Conservation (phyloP, 2,113 vertebrate species). For the Martes martes region DNA sequence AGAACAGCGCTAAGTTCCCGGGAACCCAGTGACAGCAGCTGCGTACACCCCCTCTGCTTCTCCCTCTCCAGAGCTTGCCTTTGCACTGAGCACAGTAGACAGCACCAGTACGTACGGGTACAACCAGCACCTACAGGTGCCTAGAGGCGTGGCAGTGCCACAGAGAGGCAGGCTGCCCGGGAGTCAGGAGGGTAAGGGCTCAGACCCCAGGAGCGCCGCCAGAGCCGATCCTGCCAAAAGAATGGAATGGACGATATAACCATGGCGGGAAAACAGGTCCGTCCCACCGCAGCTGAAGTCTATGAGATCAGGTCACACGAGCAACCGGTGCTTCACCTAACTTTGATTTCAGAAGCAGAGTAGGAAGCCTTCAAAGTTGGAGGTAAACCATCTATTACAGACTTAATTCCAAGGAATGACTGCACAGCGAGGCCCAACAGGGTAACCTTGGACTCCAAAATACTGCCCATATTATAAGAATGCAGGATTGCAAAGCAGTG, state of each 20-base stretch:
- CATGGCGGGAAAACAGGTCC: neutral
- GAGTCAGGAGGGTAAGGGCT: neutral
- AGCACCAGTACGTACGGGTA: neutral
- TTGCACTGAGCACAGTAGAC: neutral
- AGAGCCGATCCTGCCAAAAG: neutral
- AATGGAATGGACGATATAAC: neutral
- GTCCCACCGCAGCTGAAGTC: neutral
- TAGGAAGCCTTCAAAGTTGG: neutral
- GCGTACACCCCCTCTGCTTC: neutral
- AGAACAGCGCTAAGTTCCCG: neutral
- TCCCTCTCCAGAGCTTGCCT: neutral
- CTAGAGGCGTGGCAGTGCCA: neutral
- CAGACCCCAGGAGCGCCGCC: neutral
- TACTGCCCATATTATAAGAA: neutral
- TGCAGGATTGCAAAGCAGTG: neutral
- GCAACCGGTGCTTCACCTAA: neutral
- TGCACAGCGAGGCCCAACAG: neutral
- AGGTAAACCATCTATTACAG: neutral
- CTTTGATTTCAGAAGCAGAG: neutral
- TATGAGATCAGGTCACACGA: neutral
- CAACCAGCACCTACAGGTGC: neutral
- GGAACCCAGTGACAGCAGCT: neutral
- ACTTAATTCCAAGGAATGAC: neutral
- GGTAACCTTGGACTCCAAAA: neutral
- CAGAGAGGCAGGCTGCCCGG: rapidly evolving